Conservation (phyloP, 2,888 invertebrate species). For the Chymomyza fuscimana region DNA sequence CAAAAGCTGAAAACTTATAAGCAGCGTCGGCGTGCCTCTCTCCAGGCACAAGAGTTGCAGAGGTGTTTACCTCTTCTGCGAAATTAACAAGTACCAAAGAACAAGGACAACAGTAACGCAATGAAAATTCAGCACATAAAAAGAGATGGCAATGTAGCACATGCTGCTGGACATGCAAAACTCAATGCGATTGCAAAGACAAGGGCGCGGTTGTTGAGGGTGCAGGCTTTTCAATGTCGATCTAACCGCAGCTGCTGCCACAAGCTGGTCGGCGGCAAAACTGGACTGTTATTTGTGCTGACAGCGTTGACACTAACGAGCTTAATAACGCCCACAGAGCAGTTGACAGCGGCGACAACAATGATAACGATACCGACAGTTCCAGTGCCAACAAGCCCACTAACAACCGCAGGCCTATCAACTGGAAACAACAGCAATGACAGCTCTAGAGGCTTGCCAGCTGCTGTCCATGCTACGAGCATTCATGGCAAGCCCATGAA, state of each 20-base stretch:
- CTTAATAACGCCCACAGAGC: conserved; percentile 71
- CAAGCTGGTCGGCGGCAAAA: conserved; percentile 24
- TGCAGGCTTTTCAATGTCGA: not conserved
- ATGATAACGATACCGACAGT: conserved; percentile 25
- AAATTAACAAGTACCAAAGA: conserved; percentile 45
- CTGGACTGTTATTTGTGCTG: conserved; percentile 65
- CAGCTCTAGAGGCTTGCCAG: conserved; percentile 4
- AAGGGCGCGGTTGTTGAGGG: not conserved
- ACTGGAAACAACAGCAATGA: conserved; percentile 1
- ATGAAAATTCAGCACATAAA: not conserved
- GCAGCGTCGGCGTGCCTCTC: not conserved
- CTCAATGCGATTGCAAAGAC: not conserved
- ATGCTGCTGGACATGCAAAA: not conserved
- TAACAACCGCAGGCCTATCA: conserved; percentile 10
- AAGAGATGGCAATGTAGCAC: not conserved
- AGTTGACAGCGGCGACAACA: conserved; percentile 40
- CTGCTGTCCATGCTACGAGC: not conserved
- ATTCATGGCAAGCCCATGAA: conserved; percentile 47
- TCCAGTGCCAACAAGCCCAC: conserved; percentile 8
- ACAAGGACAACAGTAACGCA: conserved; percentile 8
- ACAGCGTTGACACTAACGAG: conserved; percentile 71
- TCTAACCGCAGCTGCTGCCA: not conserved
- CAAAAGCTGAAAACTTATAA: conserved; percentile 10
- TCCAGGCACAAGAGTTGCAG: not conserved
- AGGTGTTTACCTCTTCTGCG: conserved; percentile 21